Percentiles rank a stretch among this genome's conserved stretches.
Conservation (phyloP, 2,113 vertebrate species). For the Hipposideros armiger region DNA sequence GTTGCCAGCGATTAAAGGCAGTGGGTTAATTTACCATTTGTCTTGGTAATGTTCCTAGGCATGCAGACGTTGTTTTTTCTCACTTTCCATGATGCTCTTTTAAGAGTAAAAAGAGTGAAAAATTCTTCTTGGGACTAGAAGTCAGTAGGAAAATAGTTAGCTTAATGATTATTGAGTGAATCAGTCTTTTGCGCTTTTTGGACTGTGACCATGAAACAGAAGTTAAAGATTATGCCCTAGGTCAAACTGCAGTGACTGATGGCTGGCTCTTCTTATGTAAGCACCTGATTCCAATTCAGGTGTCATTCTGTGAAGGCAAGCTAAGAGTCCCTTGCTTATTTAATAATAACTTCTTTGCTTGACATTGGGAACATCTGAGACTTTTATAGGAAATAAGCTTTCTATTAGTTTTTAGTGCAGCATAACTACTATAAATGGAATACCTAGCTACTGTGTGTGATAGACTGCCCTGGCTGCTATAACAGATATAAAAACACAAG, state of each 20-base stretch:
- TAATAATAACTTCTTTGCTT: not conserved
- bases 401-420: not conserved
- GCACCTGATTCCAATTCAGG: not conserved
- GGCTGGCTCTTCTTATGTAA: not conserved
- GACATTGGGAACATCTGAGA: not conserved
- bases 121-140: slow-evolving; percentile 23
- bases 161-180: slow-evolving; percentile 51
- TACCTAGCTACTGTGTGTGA: not conserved
- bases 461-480: not conserved
- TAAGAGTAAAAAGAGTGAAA: not conserved
- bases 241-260: not conserved
- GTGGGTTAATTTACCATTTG: not conserved
- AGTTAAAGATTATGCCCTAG: not conserved
- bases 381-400: slow-evolving; percentile 14
- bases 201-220: not conserved
- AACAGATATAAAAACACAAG: not conserved
- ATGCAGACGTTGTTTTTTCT: not conserved
- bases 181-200: slow-evolving; percentile 24
- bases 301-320: not conserved
- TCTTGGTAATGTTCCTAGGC: not conserved
- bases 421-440: not conserved
- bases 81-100: not conserved
- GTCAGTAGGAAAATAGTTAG: slow-evolving; percentile 19
- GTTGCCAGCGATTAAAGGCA: not conserved
- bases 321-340: not conserved